Base-by-base conservation (phyloP, 1,140 invertebrate species). In the Pomphorhynchus laevis region DNA sequence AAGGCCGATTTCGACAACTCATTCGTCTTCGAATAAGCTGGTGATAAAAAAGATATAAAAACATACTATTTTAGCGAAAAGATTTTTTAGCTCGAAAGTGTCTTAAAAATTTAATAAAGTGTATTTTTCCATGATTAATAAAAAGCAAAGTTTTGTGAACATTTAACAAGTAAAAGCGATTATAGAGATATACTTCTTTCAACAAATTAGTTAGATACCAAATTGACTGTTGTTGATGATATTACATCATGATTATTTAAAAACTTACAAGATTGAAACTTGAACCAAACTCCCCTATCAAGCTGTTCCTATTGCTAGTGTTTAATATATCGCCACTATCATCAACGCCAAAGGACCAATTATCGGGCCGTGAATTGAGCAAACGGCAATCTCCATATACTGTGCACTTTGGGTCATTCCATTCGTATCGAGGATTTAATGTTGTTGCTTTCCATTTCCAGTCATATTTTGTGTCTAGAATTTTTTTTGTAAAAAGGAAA, bases 361-460 rank as follows among this genome's bases (percentile, higher is more conserved):
- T 62, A 9, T 65, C 49, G 18, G 69, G 48, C 0, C 74, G 77
- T 43, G 68, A 57, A 9, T 67, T 61, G 38, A 86, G 73, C 36
- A 89, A 70, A 8, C 72, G 58, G 51, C 84, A 76, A 54, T 84
- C 75, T 38, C 63, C 66, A 21, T 84, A 69, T 67, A 75, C 72
- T 37, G 57, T 54, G 24, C 48, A 40, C 8, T 59, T 60, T 0
- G 65, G 50, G 1, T 63, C 61, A 53, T 77, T 79, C 1, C 69
- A 72, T 57, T 86, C 77, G 54, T 80, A 74, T 50, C 79, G 71
- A 0, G 79, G 79, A 62, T 84, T 84, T 16, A 86, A 54, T 0
- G 74, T 75, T 18, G 65, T 72, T 0, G 70, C 77, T 5, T 68
- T 44, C 79, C 79, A 89, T 34, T 67, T 49, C 72, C 74, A 80